Base-by-base conservation (phyloP, 2,888 invertebrate species). In the Drosophila niveifrons region DNA sequence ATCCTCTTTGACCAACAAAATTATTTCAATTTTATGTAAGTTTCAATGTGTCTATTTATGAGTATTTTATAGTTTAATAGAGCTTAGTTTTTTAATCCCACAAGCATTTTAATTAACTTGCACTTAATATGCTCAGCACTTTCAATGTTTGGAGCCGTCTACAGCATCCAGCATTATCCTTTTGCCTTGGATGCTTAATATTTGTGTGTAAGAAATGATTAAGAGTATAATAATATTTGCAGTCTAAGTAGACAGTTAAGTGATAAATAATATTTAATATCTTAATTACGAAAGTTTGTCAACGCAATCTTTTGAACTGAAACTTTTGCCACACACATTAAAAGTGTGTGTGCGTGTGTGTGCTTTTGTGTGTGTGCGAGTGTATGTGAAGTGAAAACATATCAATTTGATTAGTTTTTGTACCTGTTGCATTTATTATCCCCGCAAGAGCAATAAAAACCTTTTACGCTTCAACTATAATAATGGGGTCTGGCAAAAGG, bases 341-440 rank as follows among this genome's bases (percentile, higher is more conserved):
- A 36, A n/a, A 36, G 6, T 11, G 36, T 36, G 36, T 36, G 36
- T 36, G 36, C n/a, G 31, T 31, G 10, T 6, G 31, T 6, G 31
- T 9, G 31, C n/a, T n/a, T n/a, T n/a, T n/a, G n/a, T n/a, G 36
- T 36, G 36, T 36, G 31, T 31, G 10, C 10, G 31, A 9, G 31
- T 9, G 31, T 31, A n/a, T 36, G 36, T 36, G n/a, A 13, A 39
- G 39, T 39, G 13, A 13, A 39, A 36, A 36, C 34, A 11, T 23
- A 36, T 36, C 9, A 7, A 29, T 11, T 11, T 29, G 9, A 46
- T 44, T 17, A 18, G n/a, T 23, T 43, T 34, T 15, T 17, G 1
- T 15, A 50, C n/a, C 36, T 55, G 48, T 44, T 65, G 65, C 43
- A 44, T 36, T 17, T 43, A 50, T 23, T 15, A 31, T 10, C 13